Evolutionary conservation across 1,140 invertebrate genomes (phyloP), one percentile per base, ranked within the genome.

Genomic region (Drosophila mayri): DNA sequence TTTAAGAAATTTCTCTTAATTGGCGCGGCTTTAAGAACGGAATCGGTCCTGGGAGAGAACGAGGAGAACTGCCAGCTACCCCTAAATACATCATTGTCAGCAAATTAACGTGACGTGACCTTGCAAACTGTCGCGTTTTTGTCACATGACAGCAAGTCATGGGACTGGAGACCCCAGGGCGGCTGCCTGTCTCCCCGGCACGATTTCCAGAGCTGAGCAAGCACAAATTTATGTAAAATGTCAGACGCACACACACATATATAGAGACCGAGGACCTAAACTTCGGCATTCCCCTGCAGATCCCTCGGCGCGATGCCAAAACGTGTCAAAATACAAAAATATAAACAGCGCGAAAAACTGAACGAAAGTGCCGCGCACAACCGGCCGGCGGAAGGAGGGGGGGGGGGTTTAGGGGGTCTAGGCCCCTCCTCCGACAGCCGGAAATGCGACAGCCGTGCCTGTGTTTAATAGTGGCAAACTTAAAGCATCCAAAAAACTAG

Each of bases 71-170:
- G 35, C 8, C 28, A 25, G 41, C 12, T 18, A 54, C 52, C 25
- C 60, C 28, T 88, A 88, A 88, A 90, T 88, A 88, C 84, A 88
- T 88, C 84, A 88, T 88, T 88, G 85, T 88, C 84, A 88, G 85
- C 84, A 88, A 88, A 88, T 88, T 88, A 88, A 88, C 88, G 84
- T 88, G 84, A 88, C 84, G 84, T 88, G 84, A 88, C 84, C 84
- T 88, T 88, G 84, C 84, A 88, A 88, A 84, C 80, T 88, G 84
- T 88, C 84, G 84, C 80, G 71, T 87, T 88, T 88, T 83, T 88
- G 85, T 84, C 84, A 88, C 85, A 88, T 90, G 84, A 84, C 80
- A 86, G 74, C 64, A 78, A 74, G 81, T 70, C 60, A 79, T 82
- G 83, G 81, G 43, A 81, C 61, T 61, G 65, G 62, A 59, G 46